Conservation (phyloP, 2,113 vertebrate species). For the Bagarius yarrelli region DNA sequence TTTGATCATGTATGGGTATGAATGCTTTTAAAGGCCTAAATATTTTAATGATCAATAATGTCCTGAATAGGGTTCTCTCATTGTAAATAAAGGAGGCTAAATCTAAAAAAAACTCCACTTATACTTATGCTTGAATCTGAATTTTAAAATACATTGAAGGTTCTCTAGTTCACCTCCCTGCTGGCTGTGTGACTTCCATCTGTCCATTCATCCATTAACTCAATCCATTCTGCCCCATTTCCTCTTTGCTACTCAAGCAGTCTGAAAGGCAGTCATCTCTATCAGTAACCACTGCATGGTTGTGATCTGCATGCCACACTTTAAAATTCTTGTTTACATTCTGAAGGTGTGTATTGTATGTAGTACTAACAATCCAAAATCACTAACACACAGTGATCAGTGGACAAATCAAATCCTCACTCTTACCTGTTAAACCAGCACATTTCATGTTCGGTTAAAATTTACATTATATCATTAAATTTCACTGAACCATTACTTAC, state of each 20-base stretch:
- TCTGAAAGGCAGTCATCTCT: slow-evolving; percentile 22
- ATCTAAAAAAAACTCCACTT: background rate
- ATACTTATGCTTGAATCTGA: background rate
- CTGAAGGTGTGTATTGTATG: background rate
- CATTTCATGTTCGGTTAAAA: slow-evolving; percentile 1
- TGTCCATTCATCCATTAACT: slow-evolving; percentile 51
- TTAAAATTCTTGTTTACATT: slow-evolving; percentile 3
- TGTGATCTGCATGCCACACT: slow-evolving; percentile 36
- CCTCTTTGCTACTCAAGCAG: slow-evolving; percentile 14
- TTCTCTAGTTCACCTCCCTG: slow-evolving; percentile 47
- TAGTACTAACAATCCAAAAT: background rate
- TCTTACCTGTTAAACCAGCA: background rate
- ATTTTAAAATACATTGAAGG: slow-evolving; percentile 10
- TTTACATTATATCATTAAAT: background rate
- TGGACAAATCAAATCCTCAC: background rate
- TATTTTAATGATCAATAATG: slow-evolving; percentile 16
- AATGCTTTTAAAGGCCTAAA: no score
- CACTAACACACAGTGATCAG: background rate
- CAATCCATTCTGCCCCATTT: slow-evolving; percentile 28
- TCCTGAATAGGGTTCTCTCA: slow-evolving; percentile 41
- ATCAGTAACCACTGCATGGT: background rate
- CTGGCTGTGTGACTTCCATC: slow-evolving; percentile 61
- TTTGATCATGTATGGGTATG: no score
- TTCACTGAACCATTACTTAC: slow-evolving; percentile 18
- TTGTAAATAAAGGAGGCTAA: slow-evolving; percentile 39